Percentiles rank a stretch among this genome's conserved stretches.
Evolutionary conservation across 2,797 vertebrate species (phyloP).

Genomic region (Pelodytes ibericus): DNA sequence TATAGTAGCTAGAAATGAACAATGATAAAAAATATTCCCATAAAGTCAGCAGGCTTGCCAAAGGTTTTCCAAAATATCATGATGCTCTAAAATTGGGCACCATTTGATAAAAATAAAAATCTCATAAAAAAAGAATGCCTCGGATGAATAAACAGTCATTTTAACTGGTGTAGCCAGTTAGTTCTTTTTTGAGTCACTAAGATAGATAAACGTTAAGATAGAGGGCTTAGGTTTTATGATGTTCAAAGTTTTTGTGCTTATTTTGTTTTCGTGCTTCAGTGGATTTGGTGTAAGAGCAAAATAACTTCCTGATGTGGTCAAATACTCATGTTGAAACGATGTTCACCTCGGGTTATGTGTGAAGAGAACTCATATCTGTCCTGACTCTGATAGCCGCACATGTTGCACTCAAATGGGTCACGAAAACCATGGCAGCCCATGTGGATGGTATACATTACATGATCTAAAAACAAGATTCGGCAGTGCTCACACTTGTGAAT

Average conservation of each 20-base stretch:
- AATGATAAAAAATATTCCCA: not conserved
- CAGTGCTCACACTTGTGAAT: constrained; percentile 94
- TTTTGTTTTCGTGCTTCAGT: constrained; percentile 27
- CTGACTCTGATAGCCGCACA: constrained; percentile 95
- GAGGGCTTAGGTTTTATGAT: constrained; percentile 18
- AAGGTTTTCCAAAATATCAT: constrained; percentile 30
- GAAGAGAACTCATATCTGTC: constrained; percentile 98
- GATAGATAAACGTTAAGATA: not conserved
- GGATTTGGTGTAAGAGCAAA: constrained; percentile 7
- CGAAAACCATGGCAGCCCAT: constrained; percentile 99
- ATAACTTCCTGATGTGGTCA: not conserved
- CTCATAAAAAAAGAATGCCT: constrained; percentile 30
- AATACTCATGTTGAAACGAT: constrained; percentile 79
- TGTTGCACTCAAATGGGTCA: constrained; percentile 97
- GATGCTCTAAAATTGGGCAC: constrained; percentile 35
- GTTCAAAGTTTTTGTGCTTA: constrained; percentile 53
- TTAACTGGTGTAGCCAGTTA: constrained; percentile 1
- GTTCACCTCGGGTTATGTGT: constrained; percentile 96
- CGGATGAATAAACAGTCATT: constrained; percentile 7
- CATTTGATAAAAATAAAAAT: constrained; percentile 28
- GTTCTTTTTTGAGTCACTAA: not conserved
- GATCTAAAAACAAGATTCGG: constrained; percentile 94
- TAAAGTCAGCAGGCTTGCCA: constrained; percentile 9
- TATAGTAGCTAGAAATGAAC: not conserved
- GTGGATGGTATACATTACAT: constrained; percentile 99